Evolutionary conservation across 2,797 vertebrate genomes (phyloP).

Genomic region (Toxotes lorentzi): DNA sequence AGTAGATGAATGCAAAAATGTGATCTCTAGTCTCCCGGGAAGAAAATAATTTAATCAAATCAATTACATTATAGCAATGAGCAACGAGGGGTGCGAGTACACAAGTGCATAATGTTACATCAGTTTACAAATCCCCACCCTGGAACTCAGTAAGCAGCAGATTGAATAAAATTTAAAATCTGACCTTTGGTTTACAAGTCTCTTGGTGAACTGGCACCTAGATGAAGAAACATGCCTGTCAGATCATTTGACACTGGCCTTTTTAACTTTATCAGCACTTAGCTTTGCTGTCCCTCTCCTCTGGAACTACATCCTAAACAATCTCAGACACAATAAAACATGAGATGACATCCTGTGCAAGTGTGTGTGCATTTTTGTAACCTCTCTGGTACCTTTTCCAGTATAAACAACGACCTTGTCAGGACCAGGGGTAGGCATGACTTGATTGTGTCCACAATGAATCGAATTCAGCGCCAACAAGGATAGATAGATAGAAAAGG

Average conservation of each 20-base stretch:
- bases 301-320: neutral
- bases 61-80: neutral
- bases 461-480: too few relatives aligned
- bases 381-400: too few relatives aligned
- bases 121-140: conserved; percentile 3
- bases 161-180: conserved; percentile 11
- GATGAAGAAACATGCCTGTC: neutral
- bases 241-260: neutral
- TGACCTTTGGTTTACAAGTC: neutral
- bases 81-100: neutral
- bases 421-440: too few relatives aligned
- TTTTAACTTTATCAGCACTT: neutral
- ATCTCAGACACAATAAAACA: neutral
- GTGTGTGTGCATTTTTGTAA: too few relatives aligned
- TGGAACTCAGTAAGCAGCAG: neutral
- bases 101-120: conserved; percentile 7
- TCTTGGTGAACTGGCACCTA: neutral
- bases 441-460: too few relatives aligned
- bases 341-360: neutral
- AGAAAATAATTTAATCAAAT: conserved; percentile 24
- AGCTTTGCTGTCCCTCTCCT: neutral
- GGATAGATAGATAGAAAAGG: too few relatives aligned
- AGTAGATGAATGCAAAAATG: neutral
- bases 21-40: neutral
- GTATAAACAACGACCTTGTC: too few relatives aligned